A percentile compares a stretch with the other conserved stretches of the same genome.
phyloP scores from a whole-genome alignment of 2,888 invertebrate genomes.

The Syritta pipiens region DNA sequence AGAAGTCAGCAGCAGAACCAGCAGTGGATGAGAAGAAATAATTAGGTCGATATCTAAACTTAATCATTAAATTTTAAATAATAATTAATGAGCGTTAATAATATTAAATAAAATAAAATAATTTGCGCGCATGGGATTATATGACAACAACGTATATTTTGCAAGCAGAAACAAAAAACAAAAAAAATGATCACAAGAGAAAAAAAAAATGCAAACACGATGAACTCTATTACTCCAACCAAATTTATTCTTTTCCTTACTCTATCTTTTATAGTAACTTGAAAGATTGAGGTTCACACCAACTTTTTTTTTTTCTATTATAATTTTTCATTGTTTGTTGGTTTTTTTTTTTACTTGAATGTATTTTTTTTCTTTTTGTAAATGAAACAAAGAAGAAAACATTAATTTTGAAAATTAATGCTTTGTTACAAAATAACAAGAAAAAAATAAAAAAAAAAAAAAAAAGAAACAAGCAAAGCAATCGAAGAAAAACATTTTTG shows the following conservation, averaged over 20 bases:
- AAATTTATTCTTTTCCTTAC: slow-evolving; percentile 29
- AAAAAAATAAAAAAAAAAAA: slow-evolving; percentile 25
- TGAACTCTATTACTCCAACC: slow-evolving; percentile 44
- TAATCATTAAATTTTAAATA: slow-evolving; percentile 66
- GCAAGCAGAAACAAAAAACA: slow-evolving; percentile 36
- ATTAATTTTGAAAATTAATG: slow-evolving; percentile 28
- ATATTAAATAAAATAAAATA: slow-evolving; percentile 61
- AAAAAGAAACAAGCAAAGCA: slow-evolving; percentile 30
- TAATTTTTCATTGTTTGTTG: too few species aligned
- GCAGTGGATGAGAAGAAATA: slow-evolving; percentile 55
- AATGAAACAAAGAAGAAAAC: slow-evolving; percentile 15
- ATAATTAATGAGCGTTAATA: slow-evolving; percentile 67
- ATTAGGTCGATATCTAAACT: slow-evolving; percentile 64
- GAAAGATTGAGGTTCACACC: slow-evolving; percentile 15
- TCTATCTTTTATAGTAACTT: slow-evolving; percentile 8
- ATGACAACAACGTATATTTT: slow-evolving; percentile 52
- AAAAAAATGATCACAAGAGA: slow-evolving; percentile 24
- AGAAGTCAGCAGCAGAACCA: slow-evolving; percentile 42
- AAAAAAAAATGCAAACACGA: slow-evolving; percentile 11
- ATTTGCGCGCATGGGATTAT: slow-evolving; percentile 65
- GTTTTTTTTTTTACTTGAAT: slow-evolving; percentile 34
- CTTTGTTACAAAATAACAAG: slow-evolving; percentile 32
- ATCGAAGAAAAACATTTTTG: not conserved
- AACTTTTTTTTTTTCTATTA: slow-evolving; percentile 20
- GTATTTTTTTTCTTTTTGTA: slow-evolving; percentile 24